Evolutionary conservation across 1,140 invertebrate genomes (phyloP), one percentile per base, ranked within the genome.

Genomic region (Diuraphis noxia): DNA sequence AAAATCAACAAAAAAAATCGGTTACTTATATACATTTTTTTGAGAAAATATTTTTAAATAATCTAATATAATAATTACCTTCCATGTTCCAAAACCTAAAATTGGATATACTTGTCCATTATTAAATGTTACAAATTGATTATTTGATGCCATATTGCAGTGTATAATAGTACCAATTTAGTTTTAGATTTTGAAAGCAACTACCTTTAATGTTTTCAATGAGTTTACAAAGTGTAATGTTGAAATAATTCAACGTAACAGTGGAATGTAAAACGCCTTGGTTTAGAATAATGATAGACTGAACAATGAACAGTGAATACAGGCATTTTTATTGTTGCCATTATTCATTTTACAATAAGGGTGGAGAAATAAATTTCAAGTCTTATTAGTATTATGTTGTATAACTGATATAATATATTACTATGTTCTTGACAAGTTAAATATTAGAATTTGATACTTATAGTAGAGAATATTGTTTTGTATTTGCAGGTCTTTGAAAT

Each of bases 31-130:
- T n/a, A n/a, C 56, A 17, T 43, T 49, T 30, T 63, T 63, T 63
- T 5, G 5, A n/a, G 9, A 25, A 81, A 81, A 34, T 30, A 19
- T 19, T 36, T 81, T n/a, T 85, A 34, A 46, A 46, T 46, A 8
- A n/a, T 8, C 34, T 82, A 82, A 41, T 82, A 81, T 38, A 81
- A 79, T 19, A 34, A 81, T 91, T 87, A 92, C 92, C 92, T 92
- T 92, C 92, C 92, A 92, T 2, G 92, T 92, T 6, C 92, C 92
- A 49, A 92, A 82, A 46, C 92, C 92, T 43, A 92, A 63, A 36
- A 91, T 88, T 3, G 92, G 92, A 88, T 79, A 92, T 17, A 52
- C 46, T n/a, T 89, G 41, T 30, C 92, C 92, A 36, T 92, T 92
- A 77, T 92, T 92, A 38, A 92, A 92, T 38, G 91, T 92, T 1